phyloP scores from a whole-genome alignment of 1,140 invertebrate genomes.

The Heliconius himera region DNA sequence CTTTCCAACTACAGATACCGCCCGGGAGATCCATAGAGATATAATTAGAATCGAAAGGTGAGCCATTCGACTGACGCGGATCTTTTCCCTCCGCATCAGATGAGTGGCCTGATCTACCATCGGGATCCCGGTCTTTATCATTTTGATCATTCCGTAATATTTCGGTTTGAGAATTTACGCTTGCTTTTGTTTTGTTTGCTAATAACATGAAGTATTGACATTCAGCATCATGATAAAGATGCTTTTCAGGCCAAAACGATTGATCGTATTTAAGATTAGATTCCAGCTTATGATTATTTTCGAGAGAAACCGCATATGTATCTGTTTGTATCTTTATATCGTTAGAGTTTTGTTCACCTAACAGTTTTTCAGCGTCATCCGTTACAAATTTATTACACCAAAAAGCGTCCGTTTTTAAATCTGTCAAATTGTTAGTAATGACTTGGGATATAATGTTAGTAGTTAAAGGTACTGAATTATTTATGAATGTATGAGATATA shows the following conservation, averaged over 20 bases:
- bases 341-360: slow-evolving; percentile 42
- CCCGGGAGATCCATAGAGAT: slow-evolving; percentile 88
- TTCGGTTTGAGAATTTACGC: slow-evolving; percentile 63
- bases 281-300: slow-evolving; percentile 45
- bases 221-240: slow-evolving; percentile 84
- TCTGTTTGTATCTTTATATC: not conserved
- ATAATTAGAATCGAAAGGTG: slow-evolving; percentile 84
- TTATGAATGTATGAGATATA: not conserved
- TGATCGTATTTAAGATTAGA: slow-evolving; percentile 79
- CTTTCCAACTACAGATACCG: slow-evolving; percentile 91
- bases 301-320: not conserved
- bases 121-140: slow-evolving; percentile 84
- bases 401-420: slow-evolving; percentile 64
- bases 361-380: slow-evolving; percentile 64
- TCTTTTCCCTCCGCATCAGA: slow-evolving; percentile 74
- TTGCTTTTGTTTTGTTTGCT: slow-evolving; percentile 73
- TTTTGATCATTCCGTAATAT: slow-evolving; percentile 76
- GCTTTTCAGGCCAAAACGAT: slow-evolving; percentile 84
- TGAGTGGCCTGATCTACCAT: slow-evolving; percentile 82
- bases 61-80: slow-evolving; percentile 60
- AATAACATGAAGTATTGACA: slow-evolving; percentile 81
- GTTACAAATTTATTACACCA: slow-evolving; percentile 59
- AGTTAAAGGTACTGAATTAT: slow-evolving; percentile 23
- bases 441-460: slow-evolving; percentile 50
- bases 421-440: slow-evolving; percentile 55